Conservation (phyloP, 1,140 invertebrate species). For the Zaprionus ornatus region DNA sequence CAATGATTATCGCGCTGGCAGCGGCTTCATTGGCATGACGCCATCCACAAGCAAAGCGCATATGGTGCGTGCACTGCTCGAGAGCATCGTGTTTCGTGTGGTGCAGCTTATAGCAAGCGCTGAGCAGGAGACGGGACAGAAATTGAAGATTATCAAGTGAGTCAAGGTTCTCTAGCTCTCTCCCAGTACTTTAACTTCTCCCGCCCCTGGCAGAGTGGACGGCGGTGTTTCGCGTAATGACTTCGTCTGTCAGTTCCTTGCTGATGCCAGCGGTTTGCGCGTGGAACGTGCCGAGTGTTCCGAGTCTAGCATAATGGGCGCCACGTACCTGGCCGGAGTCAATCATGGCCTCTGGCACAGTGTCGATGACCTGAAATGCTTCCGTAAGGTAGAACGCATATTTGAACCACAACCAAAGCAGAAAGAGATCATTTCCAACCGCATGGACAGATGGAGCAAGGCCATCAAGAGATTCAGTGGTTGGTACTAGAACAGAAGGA, state of each 20-base stretch:
- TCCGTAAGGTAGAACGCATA: conserved; percentile 86
- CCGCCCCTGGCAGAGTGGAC: conserved; percentile 88
- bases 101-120: conserved; percentile 90
- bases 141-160: conserved; percentile 87
- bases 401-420: conserved; percentile 87
- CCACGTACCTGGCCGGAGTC: conserved; percentile 92
- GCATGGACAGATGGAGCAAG: conserved; percentile 87
- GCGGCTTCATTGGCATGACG: conserved; percentile 94
- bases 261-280: conserved; percentile 90
- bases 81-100: conserved; percentile 94
- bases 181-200: neutral
- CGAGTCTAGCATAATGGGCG: conserved; percentile 92
- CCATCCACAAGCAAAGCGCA: conserved; percentile 91
- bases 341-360: conserved; percentile 91
- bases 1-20: conserved; percentile 92
- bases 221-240: conserved; percentile 97
- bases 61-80: conserved; percentile 92
- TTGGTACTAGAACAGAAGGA: conserved; percentile 85
- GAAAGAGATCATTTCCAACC: conserved; percentile 83
- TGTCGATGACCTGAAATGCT: conserved; percentile 87
- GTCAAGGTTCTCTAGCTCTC: neutral
- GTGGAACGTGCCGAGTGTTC: conserved; percentile 89
- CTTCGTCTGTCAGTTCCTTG: conserved; percentile 94
- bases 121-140: conserved; percentile 87
- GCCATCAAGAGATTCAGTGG: conserved; percentile 88